phyloP scores from a whole-genome alignment of 2,797 vertebrate species.

The Diceros bicornis region DNA sequence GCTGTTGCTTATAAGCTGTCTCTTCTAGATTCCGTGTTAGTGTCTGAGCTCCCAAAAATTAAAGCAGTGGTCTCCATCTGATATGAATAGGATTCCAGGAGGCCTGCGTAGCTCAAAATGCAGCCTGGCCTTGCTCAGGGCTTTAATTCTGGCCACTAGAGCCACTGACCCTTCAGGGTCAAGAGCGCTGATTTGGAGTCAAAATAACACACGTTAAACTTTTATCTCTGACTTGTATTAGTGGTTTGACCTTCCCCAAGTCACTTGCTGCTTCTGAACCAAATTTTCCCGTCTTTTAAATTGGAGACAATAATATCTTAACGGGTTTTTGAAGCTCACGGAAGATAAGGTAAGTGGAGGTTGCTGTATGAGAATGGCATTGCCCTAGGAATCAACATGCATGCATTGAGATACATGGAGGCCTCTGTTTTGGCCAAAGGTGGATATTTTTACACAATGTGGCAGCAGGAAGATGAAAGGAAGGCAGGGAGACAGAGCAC shows the following conservation, averaged over 20 bases:
- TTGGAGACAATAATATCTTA: neutral
- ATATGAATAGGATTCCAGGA: neutral
- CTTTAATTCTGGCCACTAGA: neutral
- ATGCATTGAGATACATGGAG: rapidly evolving
- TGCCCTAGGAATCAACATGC: neutral
- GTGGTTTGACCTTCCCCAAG: too few relatives aligned
- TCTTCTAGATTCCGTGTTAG: neutral
- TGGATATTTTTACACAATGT: neutral
- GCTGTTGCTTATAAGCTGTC: neutral
- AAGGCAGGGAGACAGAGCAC: neutral
- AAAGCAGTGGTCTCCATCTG: neutral
- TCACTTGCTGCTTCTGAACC: neutral
- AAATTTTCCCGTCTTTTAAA: neutral
- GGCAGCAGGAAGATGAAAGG: neutral
- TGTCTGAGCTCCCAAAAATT: neutral
- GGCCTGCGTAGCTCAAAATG: rapidly evolving
- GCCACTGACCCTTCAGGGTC: neutral
- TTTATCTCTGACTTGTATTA: neutral
- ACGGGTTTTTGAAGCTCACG: neutral
- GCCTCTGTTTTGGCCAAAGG: neutral
- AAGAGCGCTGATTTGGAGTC: neutral
- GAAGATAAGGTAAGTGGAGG: neutral
- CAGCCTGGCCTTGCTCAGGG: neutral
- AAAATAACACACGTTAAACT: neutral
- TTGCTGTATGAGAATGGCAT: neutral